Evolutionary conservation across 2,888 invertebrate species (phyloP).

Genomic region (Hydropsyche betteni): DNA sequence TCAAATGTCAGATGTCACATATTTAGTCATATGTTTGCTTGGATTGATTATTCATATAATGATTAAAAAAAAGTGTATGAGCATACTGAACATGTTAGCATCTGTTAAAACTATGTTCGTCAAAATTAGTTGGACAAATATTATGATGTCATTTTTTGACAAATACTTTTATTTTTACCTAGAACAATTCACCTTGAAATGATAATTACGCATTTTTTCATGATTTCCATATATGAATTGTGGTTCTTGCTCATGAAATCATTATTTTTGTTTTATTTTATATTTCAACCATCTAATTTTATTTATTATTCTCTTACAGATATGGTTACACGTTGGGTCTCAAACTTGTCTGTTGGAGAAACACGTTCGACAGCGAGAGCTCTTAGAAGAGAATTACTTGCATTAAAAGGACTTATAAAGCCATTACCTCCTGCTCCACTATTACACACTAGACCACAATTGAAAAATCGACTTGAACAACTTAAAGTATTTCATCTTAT

Average conservation of each 20-base stretch:
- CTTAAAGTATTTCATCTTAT: constrained; percentile 42
- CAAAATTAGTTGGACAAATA: too few species aligned
- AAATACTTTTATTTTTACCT: background rate
- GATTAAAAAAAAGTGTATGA: too few species aligned
- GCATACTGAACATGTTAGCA: too few species aligned
- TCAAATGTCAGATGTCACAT: too few species aligned
- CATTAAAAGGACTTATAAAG: constrained; percentile 66
- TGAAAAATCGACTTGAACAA: constrained; percentile 47
- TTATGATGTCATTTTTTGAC: too few species aligned
- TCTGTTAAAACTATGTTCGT: too few species aligned
- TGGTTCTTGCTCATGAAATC: background rate
- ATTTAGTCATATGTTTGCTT: too few species aligned
- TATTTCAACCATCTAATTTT: background rate
- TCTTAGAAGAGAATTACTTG: constrained; percentile 70
- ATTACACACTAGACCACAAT: constrained; percentile 48
- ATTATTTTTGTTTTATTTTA: background rate
- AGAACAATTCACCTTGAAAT: background rate
- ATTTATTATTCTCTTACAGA: constrained; percentile 36
- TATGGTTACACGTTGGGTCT: constrained; percentile 59
- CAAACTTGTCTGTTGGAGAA: constrained; percentile 62
- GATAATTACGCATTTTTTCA: background rate
- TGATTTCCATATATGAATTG: background rate
- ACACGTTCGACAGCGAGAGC: constrained; percentile 63
- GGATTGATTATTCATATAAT: too few species aligned
- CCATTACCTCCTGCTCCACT: constrained; percentile 56